Base-by-base conservation (phyloP, 2,888 invertebrate species). In the Drosophila helvetica region DNA sequence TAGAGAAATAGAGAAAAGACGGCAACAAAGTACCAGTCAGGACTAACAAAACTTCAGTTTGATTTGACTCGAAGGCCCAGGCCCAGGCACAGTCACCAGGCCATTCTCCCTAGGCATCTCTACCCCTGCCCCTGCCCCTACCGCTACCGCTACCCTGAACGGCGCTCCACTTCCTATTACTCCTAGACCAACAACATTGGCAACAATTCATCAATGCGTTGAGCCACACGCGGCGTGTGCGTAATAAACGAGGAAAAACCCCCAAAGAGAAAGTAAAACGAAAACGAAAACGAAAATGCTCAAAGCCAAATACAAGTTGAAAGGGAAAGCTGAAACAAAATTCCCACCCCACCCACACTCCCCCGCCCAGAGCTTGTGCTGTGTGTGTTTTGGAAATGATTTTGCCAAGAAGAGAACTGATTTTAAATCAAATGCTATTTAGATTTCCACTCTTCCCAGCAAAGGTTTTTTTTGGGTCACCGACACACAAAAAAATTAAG, bases 181-280 rank as follows among this genome's bases (percentile, higher is more conserved):
- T 68, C 38, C 51, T 50, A 17, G 56, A 51, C 53, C 12, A 19
- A 51, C 59, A 46, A 61, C 54, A 69, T 66, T 70, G 73, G 77
- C 77, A 80, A 81, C 87, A 85, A 87, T 85, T 83, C 83, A 85
- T 85, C 87, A 83, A 83, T 85, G 82, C 78, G 75, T 54, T 51
- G 59, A 54, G 66, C 65, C 67, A 74, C 67, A 75, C 56, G 74
- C 68, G 84, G 79, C 86, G 79, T 80, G 77, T 86, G 79, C 81
- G 81, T 81, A 84, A 78, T 79, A 72, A 75, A 79, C 78, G 62
- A 56, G 59, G 57, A 62, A 25, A 46, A 18, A 18, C 15, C 15
- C 19, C 57, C 27, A 60, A 59, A 61, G 18, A 33, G 52, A 46
- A 50, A 55, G 54, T 48, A 46, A 30, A 54, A 43, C 10, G 33